Evolutionary conservation across 92 coral and sea anemone species (phyloP).

Genomic region (Siderastrea siderea): DNA sequence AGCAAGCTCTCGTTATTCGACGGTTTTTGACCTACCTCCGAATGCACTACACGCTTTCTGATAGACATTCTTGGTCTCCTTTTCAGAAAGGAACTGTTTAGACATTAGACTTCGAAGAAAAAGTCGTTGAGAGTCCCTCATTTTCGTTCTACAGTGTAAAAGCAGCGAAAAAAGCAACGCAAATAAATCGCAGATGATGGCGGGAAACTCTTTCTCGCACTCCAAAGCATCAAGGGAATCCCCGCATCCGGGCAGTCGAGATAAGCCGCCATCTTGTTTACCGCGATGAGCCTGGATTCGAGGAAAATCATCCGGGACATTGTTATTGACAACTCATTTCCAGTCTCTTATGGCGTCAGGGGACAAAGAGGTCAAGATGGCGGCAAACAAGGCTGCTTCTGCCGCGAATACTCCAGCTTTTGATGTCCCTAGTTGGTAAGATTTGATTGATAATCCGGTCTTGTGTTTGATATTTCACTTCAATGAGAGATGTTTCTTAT

Average conservation of each 20-base stretch:
- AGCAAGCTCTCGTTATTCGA: too few species aligned
- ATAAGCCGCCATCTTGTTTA: too few species aligned
- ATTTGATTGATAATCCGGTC: background rate
- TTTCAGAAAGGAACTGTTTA: conserved; percentile 85
- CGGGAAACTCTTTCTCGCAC: conserved; percentile 67
- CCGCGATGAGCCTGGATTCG: background rate
- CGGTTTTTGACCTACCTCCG: conserved; percentile 69
- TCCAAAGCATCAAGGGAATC: conserved; percentile 14
- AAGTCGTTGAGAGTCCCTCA: conserved; percentile 78
- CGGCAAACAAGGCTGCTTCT: conserved; percentile 79
- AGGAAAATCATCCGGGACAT: conserved; percentile 37
- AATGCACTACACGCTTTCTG: conserved; percentile 72
- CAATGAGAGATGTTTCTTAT: conserved; percentile 6
- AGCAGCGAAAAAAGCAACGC: background rate
- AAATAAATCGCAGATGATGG: conserved; percentile 18
- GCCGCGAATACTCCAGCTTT: conserved; percentile 70
- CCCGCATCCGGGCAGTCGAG: conserved; percentile 37
- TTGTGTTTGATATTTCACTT: background rate
- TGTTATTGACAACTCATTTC: background rate
- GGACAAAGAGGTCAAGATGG: conserved; percentile 82
- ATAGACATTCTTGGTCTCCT: conserved; percentile 66
- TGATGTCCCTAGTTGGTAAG: conserved; percentile 91
- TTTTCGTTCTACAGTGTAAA: background rate
- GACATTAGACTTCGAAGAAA: conserved; percentile 91
- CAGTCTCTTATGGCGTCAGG: conserved; percentile 30